A percentile compares a stretch with the other conserved stretches of the same genome.
phyloP scores from a whole-genome alignment of 2,888 invertebrate genomes.

The Penaeus monodon region DNA sequence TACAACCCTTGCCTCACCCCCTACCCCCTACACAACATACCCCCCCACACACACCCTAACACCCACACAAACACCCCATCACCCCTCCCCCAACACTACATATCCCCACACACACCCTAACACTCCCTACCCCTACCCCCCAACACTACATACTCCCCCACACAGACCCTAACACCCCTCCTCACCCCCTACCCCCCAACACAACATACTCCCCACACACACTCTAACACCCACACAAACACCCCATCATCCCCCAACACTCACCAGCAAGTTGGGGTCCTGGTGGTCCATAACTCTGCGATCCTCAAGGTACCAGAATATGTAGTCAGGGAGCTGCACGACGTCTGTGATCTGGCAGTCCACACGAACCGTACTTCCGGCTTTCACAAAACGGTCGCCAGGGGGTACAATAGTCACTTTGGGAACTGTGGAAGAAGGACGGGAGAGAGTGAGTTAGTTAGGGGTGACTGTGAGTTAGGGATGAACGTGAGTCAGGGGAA shows the following conservation, averaged over 20 bases:
- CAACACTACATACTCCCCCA: too few species aligned
- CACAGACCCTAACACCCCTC: too few species aligned
- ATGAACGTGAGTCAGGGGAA: neutral
- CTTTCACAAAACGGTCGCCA: slow-evolving; percentile 89
- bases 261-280: slow-evolving; percentile 34
- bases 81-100: too few species aligned
- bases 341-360: slow-evolving; percentile 92
- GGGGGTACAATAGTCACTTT: slow-evolving; percentile 91
- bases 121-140: too few species aligned
- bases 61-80: too few species aligned
- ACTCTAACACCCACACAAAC: too few species aligned
- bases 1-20: too few species aligned
- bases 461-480: neutral
- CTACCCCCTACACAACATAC: too few species aligned
- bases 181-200: too few species aligned
- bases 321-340: slow-evolving; percentile 90
- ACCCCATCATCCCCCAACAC: neutral
- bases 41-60: too few species aligned
- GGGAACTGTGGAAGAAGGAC: slow-evolving; percentile 78
- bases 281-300: slow-evolving; percentile 49
- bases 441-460: neutral
- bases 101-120: too few species aligned
- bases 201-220: too few species aligned
- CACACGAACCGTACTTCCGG: slow-evolving; percentile 87
- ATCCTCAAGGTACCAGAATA: slow-evolving; percentile 91